Evolutionary conservation across 2,797 vertebrate species (phyloP), one percentile per base, ranked within the genome.

Genomic region (Gobio occitaniae): DNA sequence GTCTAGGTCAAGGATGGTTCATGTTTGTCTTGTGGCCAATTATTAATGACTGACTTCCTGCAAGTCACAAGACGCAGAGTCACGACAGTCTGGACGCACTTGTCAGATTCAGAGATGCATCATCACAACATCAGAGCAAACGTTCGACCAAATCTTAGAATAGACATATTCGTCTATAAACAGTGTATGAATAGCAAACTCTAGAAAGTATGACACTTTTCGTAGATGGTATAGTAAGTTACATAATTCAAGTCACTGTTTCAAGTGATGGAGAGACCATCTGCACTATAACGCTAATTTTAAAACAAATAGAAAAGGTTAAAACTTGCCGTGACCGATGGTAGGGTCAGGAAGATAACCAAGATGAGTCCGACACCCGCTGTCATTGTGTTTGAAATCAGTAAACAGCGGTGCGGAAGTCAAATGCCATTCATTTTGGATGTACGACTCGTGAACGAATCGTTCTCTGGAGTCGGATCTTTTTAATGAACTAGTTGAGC

Each of bases 371-470:
- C 41, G 52, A 63, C 9, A 38, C 5, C 52, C 21, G 44, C 41
- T 19, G 44, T 41, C 83, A 85, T 85, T 29, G 56, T 63, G 19
- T 50, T 47, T 59, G 63, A 32, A 32, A 41, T 2, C 21, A 32
- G 6, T 4, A 36, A 80, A n/a, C 10, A 17, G 36, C 29, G 10
- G 56, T 19, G 38, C 83, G 86, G 88, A 87, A 89, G 47, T 68
- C 0, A 47, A 70, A 13, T 13, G 15, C 13, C 7, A 25, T 9
- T 77, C 71, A 11, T 81, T 81, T 54, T 44, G 65, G 36, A 54
- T 56, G 54, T 15, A 21, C 3, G 38, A 63, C 3, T 78, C 7
- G 13, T 17, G 4, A 63, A 11, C 6, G 79, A 70, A 70, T 70
- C 21, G 2, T 56, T 81, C 19, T 25, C 3, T n/a, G 32, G 66